Conservation (phyloP, 1,140 invertebrate genomes). For the Harpegnathos saltator region DNA sequence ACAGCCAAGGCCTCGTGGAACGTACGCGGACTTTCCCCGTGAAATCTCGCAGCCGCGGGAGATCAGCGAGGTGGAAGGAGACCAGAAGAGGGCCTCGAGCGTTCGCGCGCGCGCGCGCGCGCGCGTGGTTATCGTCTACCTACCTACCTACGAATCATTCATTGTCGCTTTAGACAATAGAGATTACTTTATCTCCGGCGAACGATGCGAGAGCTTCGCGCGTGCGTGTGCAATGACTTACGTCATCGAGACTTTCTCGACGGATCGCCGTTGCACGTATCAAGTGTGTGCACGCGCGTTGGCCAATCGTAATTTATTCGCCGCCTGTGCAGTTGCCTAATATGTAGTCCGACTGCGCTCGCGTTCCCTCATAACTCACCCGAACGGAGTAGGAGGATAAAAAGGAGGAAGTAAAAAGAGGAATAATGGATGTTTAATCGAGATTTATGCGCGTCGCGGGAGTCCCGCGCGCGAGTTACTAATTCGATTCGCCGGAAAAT, state of each 20-base stretch:
- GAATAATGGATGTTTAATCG: constrained; percentile 52
- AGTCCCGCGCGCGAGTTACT: constrained; percentile 37
- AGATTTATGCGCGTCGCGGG: constrained; percentile 56
- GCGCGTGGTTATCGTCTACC: constrained; percentile 63
- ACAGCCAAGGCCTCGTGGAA: constrained; percentile 44
- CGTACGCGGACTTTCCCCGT: constrained; percentile 52
- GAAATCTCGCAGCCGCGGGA: constrained; percentile 55
- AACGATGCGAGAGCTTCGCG: constrained; percentile 33
- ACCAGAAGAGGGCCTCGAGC: constrained; percentile 21
- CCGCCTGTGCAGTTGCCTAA: constrained; percentile 76
- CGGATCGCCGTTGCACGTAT: constrained; percentile 63
- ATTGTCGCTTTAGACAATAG: constrained; percentile 73
- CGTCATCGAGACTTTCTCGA: constrained; percentile 74
- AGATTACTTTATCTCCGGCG: constrained; percentile 70
- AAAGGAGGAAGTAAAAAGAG: constrained; percentile 1
- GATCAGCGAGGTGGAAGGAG: background rate
- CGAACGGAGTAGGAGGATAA: constrained; percentile 4
- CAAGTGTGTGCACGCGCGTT: constrained; percentile 62
- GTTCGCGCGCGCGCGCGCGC: background rate
- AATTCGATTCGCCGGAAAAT: constrained; percentile 53
- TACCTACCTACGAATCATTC: constrained; percentile 70
- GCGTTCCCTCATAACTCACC: constrained; percentile 47
- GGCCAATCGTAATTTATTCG: constrained; percentile 80
- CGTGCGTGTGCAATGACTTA: constrained; percentile 51
- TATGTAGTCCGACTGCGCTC: constrained; percentile 60